These are phyloP conservation scores for Callosobruchus maculatus DNA, from an alignment of 2,888 invertebrate genomes.

Conservation along the genomic window DNA sequence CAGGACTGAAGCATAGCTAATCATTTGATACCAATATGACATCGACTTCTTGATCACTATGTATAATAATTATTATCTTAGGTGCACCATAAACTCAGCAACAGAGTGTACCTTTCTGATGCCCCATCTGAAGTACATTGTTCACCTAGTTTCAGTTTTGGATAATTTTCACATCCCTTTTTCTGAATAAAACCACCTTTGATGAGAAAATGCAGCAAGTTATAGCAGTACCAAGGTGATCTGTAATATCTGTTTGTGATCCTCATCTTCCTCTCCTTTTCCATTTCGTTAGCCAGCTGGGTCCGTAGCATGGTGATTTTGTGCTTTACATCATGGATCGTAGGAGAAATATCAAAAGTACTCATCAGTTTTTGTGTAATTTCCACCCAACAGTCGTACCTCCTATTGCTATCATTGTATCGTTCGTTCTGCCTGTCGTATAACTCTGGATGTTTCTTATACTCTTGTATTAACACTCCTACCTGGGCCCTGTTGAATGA, in stretches of 20 bases:
- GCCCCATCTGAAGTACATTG: not conserved
- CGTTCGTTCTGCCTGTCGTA: not conserved
- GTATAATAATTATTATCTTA: too few relatives aligned
- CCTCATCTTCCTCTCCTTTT: not conserved
- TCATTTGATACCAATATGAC: too few relatives aligned
- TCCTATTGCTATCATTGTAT: not conserved
- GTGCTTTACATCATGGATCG: not conserved
- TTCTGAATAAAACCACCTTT: not conserved
- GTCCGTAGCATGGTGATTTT: not conserved
- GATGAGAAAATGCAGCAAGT: not conserved
- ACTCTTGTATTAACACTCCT: not conserved
- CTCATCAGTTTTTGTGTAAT: not conserved
- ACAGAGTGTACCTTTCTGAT: not conserved
- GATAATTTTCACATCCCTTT: not conserved
- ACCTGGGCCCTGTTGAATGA: not conserved
- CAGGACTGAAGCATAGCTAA: too few relatives aligned
- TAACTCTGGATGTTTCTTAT: not conserved
- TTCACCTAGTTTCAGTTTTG: not conserved
- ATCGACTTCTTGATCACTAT: too few relatives aligned
- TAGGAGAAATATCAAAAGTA: not conserved
- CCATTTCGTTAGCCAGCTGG: not conserved
- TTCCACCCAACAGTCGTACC: not conserved
- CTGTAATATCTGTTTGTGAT: not conserved
- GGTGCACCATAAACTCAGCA: too few relatives aligned
- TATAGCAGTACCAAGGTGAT: not conserved